phyloP scores from a whole-genome alignment of 2,888 invertebrate species.

The Eilema depressum region DNA sequence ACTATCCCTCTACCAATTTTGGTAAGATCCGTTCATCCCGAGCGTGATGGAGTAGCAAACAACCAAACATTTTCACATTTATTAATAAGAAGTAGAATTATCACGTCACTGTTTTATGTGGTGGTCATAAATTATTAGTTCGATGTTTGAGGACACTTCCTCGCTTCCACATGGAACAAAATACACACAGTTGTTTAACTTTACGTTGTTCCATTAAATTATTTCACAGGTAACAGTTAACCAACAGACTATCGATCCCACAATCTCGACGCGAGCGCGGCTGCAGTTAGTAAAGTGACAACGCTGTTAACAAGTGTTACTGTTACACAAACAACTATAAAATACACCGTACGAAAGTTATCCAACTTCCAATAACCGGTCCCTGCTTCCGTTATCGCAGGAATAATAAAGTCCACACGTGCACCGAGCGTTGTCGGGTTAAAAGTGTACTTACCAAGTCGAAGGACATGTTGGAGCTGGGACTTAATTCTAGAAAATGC shows the following conservation, averaged over 20 bases:
- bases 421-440: conserved; percentile 2
- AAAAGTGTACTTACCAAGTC: conserved; percentile 8
- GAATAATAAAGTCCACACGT: conserved; percentile 17
- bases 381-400: background rate
- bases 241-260: background rate
- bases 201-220: no score
- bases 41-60: no score
- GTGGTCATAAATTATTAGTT: no score
- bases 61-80: no score
- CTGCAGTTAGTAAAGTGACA: background rate
- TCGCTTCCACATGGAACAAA: no score
- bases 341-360: background rate
- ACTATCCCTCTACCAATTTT: no score
- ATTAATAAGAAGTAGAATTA: no score
- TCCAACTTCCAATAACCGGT: conserved; percentile 3
- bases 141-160: no score
- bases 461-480: background rate
- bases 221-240: background rate
- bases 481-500: conserved; percentile 3
- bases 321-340: conserved; percentile 4
- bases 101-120: no score
- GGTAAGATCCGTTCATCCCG: no score
- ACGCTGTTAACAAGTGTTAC: background rate
- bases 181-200: no score
- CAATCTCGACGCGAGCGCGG: background rate